Percentiles rank a stretch among this genome's conserved stretches.
phyloP scores from a whole-genome alignment of 2,797 vertebrate genomes.

The Rallus crepitans region DNA sequence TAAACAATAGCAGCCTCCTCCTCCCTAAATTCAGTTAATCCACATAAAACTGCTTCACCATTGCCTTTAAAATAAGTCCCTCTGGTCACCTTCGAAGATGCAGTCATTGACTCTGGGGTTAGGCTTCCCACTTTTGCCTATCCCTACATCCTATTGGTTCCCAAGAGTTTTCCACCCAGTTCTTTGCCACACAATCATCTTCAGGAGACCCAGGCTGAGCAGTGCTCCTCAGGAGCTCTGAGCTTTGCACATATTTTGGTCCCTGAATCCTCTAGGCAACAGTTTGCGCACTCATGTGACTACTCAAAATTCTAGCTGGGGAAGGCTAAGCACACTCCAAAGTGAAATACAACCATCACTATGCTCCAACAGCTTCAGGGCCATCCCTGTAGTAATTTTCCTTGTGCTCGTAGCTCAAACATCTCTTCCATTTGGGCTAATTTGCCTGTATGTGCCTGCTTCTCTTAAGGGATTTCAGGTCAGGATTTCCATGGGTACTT shows the following conservation, averaged over 20 bases:
- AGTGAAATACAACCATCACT: neutral
- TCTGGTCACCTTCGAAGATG: neutral
- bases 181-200: neutral
- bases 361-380: neutral
- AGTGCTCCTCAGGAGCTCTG: neutral
- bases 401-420: neutral
- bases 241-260: neutral
- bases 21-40: neutral
- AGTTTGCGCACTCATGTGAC: neutral
- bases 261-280: neutral
- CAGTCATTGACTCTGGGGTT: neutral
- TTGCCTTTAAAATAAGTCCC: neutral
- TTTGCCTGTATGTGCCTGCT: neutral
- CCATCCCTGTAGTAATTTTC: too few relatives aligned
- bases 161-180: neutral
- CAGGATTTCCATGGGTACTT: neutral
- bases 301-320: neutral
- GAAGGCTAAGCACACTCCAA: fast-evolving
- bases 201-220: neutral
- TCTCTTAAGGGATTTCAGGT: neutral
- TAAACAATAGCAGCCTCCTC: fast-evolving
- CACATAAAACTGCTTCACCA: neutral
- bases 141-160: fast-evolving
- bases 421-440: neutral
- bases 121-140: neutral